Conservation (phyloP, 1,140 invertebrate species). For the Centruroides vittatus region DNA sequence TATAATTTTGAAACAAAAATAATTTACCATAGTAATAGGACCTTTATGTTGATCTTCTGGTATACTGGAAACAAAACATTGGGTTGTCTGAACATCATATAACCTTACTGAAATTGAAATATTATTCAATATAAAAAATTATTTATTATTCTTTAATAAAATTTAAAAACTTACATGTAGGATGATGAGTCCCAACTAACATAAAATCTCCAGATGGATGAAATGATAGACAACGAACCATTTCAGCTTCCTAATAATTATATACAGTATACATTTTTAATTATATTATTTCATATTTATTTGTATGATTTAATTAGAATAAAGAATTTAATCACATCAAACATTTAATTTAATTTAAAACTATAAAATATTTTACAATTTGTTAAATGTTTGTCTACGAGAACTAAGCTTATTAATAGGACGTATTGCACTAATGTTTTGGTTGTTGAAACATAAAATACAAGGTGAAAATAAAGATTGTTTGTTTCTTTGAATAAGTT, state of each 20-base stretch:
- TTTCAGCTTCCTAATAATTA: slow-evolving; percentile 60
- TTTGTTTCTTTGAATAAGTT: too few species aligned
- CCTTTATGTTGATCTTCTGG: slow-evolving; percentile 81
- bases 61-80: slow-evolving; percentile 87
- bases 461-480: too few species aligned
- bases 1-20: slow-evolving; percentile 2
- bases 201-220: slow-evolving; percentile 92
- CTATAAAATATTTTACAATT: too few species aligned
- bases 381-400: too few species aligned
- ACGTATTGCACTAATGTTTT: too few species aligned
- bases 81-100: slow-evolving; percentile 89
- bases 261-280: too few species aligned
- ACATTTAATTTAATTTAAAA: too few species aligned
- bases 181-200: slow-evolving; percentile 83
- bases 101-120: slow-evolving; percentile 50
- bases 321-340: too few species aligned
- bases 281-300: too few species aligned
- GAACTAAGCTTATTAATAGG: too few species aligned
- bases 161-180: slow-evolving; percentile 33
- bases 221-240: slow-evolving; percentile 74
- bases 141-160: not conserved
- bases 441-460: too few species aligned
- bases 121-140: not conserved
- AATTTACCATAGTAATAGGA: slow-evolving; percentile 60
- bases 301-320: too few species aligned